Base-by-base conservation (phyloP, 1,140 invertebrate genomes). In the Zaprionus taronus region DNA sequence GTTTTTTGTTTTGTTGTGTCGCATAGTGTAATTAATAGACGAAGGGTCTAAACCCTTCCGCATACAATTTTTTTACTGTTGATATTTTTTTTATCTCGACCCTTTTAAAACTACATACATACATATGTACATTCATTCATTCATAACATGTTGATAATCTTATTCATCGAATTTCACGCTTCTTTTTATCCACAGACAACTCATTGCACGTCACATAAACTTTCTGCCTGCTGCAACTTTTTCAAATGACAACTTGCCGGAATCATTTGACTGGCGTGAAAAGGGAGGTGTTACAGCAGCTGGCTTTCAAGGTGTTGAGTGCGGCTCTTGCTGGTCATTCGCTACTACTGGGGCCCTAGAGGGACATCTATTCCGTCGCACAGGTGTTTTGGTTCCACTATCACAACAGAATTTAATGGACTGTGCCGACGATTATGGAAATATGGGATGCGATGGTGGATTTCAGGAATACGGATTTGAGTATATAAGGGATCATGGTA, bases 371-470 rank as follows among this genome's bases (percentile, higher is more conserved):
- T 96, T 96, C 78, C 94, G 95, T 24, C 95, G 95, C 77, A 96
- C 95, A 22, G 96, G 95, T 17, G 93, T 95, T 62, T 93, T 97
- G 38, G 93, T 96, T 0, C 95, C 96, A 31, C 94, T 95, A 3
- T 95, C 95, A 31, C 94, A 95, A 55, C 95, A 96, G 75, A 94
- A 95, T 41, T 83, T 96, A 1, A 92, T 96, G 1, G 95, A 96
- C 82, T 96, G 95, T 73, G 94, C 94, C 83, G 95, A 96, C 4
- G 94, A 91, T 75, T 93, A 93, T 63, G 94, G 94, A 5, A 96
- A 95, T 90, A 75, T 93, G 49, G 97, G 96, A 1, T 97, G 96
- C 81, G 91, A 94, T 31, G 96, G 96, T 49, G 96, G 96, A 12
- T 92, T 95, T 3, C 94, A 96, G 93, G 94, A 95, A 70, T 91